Base-by-base conservation (phyloP, 2,113 vertebrate species). In the Cathartes aura region DNA sequence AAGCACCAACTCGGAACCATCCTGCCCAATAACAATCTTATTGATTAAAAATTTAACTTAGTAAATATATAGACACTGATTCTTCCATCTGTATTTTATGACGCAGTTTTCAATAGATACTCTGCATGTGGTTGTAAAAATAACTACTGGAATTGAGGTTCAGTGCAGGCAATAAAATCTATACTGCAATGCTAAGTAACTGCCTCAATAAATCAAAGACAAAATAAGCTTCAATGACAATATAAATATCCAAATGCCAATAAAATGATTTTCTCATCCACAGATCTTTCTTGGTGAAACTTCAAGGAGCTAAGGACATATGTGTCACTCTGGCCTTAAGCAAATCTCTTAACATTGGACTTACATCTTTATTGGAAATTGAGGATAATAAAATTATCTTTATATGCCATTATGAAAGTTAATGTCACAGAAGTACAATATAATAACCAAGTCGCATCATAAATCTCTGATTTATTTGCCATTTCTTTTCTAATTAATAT, bases 11-110 rank as follows among this genome's bases (percentile, higher is more conserved):
- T 76, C 5, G 2, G 66, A 88, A 75, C 45, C 50, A 70, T 80
- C 79, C 71, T 76, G 50, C 75, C 63, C 26, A 5, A 60, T 89
- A 93, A 50, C 43, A 95, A 42, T 89, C 78, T 29, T 94, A 96
- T 79, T 68, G 94, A 95, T 82, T 74, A 72, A 84, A 95, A 93
- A 82, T 52, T 40, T 78, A 43, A 40, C 47, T 43, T 90, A 34
- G 32, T 72, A 48, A 75, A 68, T 85, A 60, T 30, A 38, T n/a
- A 68, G 45, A 56, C 68, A 94, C 42, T 82, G 79, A 80, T 94
- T 95, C 94, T 97, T 83, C 87, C 59, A 73, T 74, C 40, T 75
- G 22, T 60, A 48, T 84, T 95, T 92, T 92, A 80, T 82, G 76
- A 63, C 1, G 0, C 8, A 72, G 5, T 70, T 87, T 92, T 90